phyloP scores from a whole-genome alignment of 2,113 vertebrate genomes.

The Nipponia nippon region DNA sequence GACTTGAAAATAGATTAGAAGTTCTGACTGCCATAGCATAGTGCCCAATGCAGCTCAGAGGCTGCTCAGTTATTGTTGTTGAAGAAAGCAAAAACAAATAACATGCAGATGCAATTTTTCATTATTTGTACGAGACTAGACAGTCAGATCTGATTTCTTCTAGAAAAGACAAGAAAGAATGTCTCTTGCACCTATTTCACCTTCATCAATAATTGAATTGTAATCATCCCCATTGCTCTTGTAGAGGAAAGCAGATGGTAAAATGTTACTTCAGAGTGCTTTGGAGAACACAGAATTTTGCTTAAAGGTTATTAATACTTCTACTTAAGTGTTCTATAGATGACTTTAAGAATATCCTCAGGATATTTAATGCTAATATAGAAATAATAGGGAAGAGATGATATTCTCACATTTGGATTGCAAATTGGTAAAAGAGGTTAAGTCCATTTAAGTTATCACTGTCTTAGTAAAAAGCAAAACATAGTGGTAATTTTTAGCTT shows the following conservation, averaged over 20 bases:
- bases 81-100: neutral
- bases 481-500: neutral
- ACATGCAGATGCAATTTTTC: neutral
- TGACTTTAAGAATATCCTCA: neutral
- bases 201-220: neutral
- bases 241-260: neutral
- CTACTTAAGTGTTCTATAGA: neutral
- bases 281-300: neutral
- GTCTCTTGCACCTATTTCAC: neutral
- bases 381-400: neutral
- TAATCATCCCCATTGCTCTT: neutral
- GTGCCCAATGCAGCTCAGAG: neutral
- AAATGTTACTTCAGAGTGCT: neutral
- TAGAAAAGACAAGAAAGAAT: neutral
- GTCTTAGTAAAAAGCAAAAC: neutral
- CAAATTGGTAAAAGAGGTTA: neutral
- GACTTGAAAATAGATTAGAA: neutral
- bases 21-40: neutral
- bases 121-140: neutral
- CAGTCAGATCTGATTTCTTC: neutral
- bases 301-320: neutral
- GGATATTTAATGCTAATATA: neutral
- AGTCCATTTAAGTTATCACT: neutral
- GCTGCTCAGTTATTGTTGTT: neutral
- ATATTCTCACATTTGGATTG: neutral